These are phyloP conservation scores for Gallinago stenura DNA, from an alignment of 2,797 vertebrate genomes.

Conservation along the genomic window DNA sequence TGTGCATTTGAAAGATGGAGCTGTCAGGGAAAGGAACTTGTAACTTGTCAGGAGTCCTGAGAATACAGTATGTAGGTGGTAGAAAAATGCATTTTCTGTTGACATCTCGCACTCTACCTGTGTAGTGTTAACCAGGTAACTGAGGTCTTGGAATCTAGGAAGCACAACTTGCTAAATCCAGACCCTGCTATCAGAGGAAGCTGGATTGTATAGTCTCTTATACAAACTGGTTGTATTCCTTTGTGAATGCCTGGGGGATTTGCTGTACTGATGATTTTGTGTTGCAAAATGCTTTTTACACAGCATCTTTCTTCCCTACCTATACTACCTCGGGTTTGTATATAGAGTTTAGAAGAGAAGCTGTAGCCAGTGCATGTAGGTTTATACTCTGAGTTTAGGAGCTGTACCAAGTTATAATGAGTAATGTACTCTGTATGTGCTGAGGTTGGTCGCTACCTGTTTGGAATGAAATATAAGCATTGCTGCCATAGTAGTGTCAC, in stretches of 20 bases:
- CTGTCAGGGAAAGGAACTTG: background rate
- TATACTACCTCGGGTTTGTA: background rate
- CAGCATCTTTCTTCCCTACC: background rate
- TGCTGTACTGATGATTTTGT: background rate
- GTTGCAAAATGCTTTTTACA: background rate
- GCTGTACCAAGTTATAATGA: background rate
- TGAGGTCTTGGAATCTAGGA: background rate
- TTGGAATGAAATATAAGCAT: background rate
- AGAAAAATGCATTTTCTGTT: background rate
- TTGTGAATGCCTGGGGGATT: background rate
- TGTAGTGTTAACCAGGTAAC: background rate
- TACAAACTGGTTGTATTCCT: background rate
- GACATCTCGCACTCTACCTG: background rate
- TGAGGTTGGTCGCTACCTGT: background rate
- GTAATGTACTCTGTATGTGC: background rate
- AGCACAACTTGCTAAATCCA: background rate
- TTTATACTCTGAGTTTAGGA: background rate
- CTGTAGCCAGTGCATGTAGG: background rate
- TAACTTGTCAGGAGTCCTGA: background rate
- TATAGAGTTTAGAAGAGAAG: background rate
- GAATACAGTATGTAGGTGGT: background rate
- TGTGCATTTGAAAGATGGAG: background rate
- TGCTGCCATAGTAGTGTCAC: background rate
- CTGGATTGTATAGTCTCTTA: background rate
- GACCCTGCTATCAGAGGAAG: background rate